Percentiles rank a stretch among this genome's conserved stretches.
phyloP scores from a whole-genome alignment of 2,113 vertebrate genomes.

The Laticauda laticaudata region DNA sequence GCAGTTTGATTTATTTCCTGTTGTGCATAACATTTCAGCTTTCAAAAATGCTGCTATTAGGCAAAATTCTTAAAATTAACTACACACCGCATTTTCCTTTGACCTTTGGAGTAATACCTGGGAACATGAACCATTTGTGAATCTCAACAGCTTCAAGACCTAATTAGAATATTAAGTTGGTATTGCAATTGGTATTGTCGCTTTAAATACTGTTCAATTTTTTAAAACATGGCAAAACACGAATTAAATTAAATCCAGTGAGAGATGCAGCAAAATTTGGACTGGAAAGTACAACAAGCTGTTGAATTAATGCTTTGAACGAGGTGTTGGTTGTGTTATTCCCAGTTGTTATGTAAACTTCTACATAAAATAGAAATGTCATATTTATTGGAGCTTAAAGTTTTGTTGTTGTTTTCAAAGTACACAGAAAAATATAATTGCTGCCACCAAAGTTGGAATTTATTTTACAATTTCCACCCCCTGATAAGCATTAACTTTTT shows the following conservation, averaged over 20 bases:
- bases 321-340: background rate
- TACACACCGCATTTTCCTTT: background rate
- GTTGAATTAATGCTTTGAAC: background rate
- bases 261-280: background rate
- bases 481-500: slow-evolving; percentile 37
- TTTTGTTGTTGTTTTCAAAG: background rate
- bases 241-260: background rate
- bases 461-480: slow-evolving; percentile 21
- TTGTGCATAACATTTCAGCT: background rate
- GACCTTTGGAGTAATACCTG: background rate
- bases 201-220: background rate
- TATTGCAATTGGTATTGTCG: background rate
- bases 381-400: background rate
- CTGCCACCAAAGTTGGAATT: slow-evolving; percentile 3
- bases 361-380: background rate
- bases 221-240: background rate
- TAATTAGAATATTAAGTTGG: background rate
- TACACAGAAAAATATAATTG: background rate
- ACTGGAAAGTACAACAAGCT: background rate
- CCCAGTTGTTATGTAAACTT: background rate
- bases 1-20: background rate
- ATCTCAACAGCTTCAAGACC: background rate
- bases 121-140: background rate
- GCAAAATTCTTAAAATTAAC: background rate
- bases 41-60: background rate